Percentiles rank a stretch among this genome's conserved stretches.
Conservation (phyloP, 2,797 vertebrate genomes). For the Antennarius maculatus region DNA sequence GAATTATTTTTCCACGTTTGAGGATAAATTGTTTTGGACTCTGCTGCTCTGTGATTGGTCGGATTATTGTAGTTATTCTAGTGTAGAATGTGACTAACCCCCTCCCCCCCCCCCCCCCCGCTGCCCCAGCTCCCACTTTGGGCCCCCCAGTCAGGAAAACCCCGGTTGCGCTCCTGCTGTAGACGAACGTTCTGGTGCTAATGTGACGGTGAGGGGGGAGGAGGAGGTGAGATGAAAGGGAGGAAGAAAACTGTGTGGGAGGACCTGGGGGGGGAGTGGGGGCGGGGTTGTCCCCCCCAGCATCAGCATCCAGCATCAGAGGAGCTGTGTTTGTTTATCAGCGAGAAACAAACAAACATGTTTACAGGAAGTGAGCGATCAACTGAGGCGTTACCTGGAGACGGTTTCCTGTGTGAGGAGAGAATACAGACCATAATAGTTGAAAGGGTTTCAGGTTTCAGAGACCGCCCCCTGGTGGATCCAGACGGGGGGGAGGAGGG, state of each 20-base stretch:
- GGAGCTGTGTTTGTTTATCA: conserved; percentile 34
- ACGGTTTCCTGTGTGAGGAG: neutral
- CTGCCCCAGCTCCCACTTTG: no score
- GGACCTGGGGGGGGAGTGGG: conserved; percentile 12
- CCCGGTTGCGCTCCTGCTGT: no score
- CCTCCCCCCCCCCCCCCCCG: no score
- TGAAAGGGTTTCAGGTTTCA: neutral
- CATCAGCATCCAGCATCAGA: conserved; percentile 51
- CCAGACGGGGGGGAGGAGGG: no score
- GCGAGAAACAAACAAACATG: conserved; percentile 14
- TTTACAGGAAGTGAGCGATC: conserved; percentile 32
- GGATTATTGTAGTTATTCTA: no score
- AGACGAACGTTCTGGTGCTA: conserved; percentile 23
- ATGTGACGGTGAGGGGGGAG: conserved; percentile 13
- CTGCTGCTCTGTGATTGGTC: no score
- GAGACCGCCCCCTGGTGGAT: no score
- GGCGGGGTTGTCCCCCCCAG: conserved; percentile 34
- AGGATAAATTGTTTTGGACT: no score
- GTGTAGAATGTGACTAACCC: no score
- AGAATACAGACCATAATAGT: neutral
- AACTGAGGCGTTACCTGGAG: neutral
- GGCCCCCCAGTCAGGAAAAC: no score
- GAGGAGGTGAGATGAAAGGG: conserved; percentile 39
- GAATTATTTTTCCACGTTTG: no score
- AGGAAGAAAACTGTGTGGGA: conserved; percentile 18